phyloP scores from a whole-genome alignment of 2,797 vertebrate species.

The Tinamus major region DNA sequence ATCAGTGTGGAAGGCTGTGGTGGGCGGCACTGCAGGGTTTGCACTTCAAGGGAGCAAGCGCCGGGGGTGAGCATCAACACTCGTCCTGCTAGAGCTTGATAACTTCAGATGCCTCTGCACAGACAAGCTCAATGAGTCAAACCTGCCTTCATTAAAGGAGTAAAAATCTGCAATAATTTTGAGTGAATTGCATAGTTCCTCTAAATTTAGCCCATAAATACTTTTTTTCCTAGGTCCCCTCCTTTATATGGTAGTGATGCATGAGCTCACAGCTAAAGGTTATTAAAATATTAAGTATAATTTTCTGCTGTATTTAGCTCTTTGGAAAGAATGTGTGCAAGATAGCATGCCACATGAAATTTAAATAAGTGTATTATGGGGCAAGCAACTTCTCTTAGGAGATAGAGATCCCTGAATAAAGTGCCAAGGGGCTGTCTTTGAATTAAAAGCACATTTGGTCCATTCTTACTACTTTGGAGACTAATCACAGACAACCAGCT shows the following conservation, averaged over 20 bases:
- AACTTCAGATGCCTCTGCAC: not conserved
- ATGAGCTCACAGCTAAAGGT: not conserved
- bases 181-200: not conserved
- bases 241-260: not conserved
- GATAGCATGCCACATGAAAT: not conserved
- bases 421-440: conserved; percentile 19
- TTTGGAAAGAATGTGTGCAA: conserved; percentile 17
- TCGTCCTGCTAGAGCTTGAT: not conserved
- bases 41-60: not conserved
- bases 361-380: not conserved
- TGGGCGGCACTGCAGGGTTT: not conserved
- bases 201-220: not conserved
- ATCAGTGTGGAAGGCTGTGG: not conserved
- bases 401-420: conserved; percentile 40
- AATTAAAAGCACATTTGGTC: conserved; percentile 15
- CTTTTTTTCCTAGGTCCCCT: not conserved
- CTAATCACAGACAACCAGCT: conserved; percentile 9
- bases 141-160: not conserved
- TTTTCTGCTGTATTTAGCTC: conserved; percentile 53
- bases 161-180: conserved; percentile 13
- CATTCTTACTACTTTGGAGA: conserved; percentile 56
- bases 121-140: conserved; percentile 17
- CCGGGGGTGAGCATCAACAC: not conserved
- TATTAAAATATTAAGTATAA: conserved; percentile 66
- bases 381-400: conserved; percentile 42